Evolutionary conservation across 2,797 vertebrate genomes (phyloP).

Genomic region (Melanotaenia boesemani): DNA sequence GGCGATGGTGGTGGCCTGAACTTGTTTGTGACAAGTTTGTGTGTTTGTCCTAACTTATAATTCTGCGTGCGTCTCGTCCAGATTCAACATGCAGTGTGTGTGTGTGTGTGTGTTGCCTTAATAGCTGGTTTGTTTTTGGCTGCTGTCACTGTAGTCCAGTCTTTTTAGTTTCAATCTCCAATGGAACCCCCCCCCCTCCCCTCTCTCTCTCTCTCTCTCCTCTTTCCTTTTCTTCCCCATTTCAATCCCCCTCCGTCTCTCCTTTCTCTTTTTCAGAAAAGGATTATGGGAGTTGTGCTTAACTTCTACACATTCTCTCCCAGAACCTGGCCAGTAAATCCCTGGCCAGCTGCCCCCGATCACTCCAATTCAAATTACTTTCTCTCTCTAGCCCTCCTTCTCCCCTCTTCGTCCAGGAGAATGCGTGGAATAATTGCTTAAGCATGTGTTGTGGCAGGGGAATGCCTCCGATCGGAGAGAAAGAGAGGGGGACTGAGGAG

Average conservation of each 20-base stretch:
- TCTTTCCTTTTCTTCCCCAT: constrained; percentile 19
- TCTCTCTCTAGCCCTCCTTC: constrained; percentile 45
- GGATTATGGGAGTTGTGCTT: constrained; percentile 78
- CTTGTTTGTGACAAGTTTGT: constrained; percentile 20
- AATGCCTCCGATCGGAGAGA: constrained; percentile 60
- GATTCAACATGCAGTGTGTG: constrained; percentile 31
- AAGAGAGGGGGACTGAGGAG: constrained; percentile 50
- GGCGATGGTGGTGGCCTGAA: background rate
- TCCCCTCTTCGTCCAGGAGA: constrained; percentile 62
- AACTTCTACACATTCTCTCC: constrained; percentile 77
- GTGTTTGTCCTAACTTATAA: constrained; percentile 55
- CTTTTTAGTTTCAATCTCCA: constrained; percentile 49
- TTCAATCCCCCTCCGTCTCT: constrained; percentile 17
- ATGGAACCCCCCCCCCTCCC: constrained; percentile 3
- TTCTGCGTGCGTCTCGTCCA: constrained; percentile 56
- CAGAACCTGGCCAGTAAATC: constrained; percentile 71
- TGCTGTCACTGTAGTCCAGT: constrained; percentile 66
- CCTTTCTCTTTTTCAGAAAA: constrained; percentile 66
- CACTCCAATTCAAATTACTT: constrained; percentile 67
- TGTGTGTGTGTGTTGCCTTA: constrained; percentile 44
- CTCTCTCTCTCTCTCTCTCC: constrained; percentile 8
- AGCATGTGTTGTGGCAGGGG: constrained; percentile 78
- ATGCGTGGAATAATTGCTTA: constrained; percentile 82
- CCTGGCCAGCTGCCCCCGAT: constrained; percentile 77
- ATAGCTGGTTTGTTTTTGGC: constrained; percentile 65